Evolutionary conservation across 2,797 vertebrate genomes (phyloP).

Genomic region (Lophotriccus pileatus): DNA sequence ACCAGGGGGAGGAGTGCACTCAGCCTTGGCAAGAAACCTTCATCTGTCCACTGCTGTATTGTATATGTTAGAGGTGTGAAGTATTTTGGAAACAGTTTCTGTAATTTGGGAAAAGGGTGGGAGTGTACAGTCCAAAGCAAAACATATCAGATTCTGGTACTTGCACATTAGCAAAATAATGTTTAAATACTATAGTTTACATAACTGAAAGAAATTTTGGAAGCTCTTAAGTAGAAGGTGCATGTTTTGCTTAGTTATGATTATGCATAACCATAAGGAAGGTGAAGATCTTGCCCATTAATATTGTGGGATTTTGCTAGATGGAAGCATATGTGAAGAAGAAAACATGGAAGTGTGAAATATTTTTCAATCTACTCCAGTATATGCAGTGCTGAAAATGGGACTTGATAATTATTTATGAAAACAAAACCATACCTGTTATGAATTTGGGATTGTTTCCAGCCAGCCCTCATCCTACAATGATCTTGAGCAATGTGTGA

Average conservation of each 20-base stretch:
- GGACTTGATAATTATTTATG: background rate
- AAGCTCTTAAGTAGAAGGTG: background rate
- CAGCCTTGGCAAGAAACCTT: background rate
- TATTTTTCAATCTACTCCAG: background rate
- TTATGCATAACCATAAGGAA: background rate
- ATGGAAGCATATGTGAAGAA: background rate
- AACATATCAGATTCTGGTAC: background rate
- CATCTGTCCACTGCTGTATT: background rate
- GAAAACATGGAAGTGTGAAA: background rate
- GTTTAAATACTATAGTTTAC: background rate
- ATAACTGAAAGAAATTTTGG: background rate
- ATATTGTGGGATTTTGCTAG: background rate
- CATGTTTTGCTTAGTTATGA: background rate
- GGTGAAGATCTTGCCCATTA: background rate
- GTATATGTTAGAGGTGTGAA: background rate
- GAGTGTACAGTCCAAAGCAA: background rate
- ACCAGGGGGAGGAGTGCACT: background rate
- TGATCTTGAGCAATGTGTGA: accelerated
- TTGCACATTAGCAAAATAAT: background rate
- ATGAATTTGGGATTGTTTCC: background rate
- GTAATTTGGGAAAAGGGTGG: background rate
- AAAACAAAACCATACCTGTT: background rate
- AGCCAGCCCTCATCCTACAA: background rate
- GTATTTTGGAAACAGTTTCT: background rate
- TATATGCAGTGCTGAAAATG: background rate